Conservation (phyloP, 2,797 vertebrate genomes). For the Cetoscarus ocellatus region DNA sequence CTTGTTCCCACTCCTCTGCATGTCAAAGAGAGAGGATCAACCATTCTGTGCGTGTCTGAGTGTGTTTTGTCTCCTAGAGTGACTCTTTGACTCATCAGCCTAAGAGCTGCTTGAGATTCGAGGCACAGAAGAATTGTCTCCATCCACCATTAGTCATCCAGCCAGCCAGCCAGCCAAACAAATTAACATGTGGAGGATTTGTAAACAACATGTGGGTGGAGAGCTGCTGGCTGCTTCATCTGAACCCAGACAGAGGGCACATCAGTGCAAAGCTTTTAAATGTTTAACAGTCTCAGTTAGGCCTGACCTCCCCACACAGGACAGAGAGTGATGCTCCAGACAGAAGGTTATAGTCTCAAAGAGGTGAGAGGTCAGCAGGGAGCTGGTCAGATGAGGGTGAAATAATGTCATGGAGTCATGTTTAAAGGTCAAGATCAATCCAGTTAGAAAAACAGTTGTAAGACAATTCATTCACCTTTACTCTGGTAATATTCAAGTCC, state of each 20-base stretch:
- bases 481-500: too few species aligned
- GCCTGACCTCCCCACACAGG: conserved; percentile 4
- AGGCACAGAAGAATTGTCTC: conserved; percentile 42
- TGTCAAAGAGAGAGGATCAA: conserved; percentile 1
- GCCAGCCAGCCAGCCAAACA: conserved; percentile 31
- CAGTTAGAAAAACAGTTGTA: too few species aligned
- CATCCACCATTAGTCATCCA: conserved; percentile 35
- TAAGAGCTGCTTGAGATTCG: conserved; percentile 53
- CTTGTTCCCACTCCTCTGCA: background rate
- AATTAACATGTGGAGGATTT: conserved; percentile 50
- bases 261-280: conserved; percentile 8
- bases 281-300: conserved; percentile 13
- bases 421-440: too few species aligned
- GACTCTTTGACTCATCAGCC: conserved; percentile 32
- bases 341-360: background rate
- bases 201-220: conserved; percentile 50
- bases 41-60: background rate
- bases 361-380: conserved; percentile 1
- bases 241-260: conserved; percentile 24
- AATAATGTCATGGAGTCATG: background rate
- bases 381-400: background rate
- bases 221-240: conserved; percentile 26
- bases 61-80: conserved; percentile 6
- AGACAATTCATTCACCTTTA: too few species aligned
- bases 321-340: conserved; percentile 16